phyloP scores from a whole-genome alignment of 2,797 vertebrate species.

The Prunella strophiata region DNA sequence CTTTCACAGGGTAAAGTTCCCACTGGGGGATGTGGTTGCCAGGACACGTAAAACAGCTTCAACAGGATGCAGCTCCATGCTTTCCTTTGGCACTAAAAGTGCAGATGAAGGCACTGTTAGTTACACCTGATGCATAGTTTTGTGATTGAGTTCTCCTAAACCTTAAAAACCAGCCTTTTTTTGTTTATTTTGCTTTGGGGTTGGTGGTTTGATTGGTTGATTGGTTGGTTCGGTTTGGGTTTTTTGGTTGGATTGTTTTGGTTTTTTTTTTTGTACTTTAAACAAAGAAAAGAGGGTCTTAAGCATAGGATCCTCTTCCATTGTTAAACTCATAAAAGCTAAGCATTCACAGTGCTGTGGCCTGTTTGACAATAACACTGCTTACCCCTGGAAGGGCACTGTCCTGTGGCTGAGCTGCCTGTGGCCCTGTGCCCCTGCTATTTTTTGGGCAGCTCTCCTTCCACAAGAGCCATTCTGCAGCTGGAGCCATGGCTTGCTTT shows the following conservation, averaged over 20 bases:
- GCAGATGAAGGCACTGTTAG: background rate
- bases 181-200: background rate
- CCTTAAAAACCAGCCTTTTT: background rate
- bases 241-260: background rate
- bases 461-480: background rate
- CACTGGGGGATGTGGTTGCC: constrained; percentile 73
- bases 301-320: background rate
- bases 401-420: background rate
- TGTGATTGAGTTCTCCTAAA: background rate
- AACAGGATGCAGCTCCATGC: background rate
- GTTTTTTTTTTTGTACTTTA: background rate
- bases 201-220: background rate
- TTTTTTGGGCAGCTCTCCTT: background rate
- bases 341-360: background rate
- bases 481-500: background rate
- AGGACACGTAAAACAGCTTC: constrained; percentile 61
- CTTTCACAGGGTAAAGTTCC: constrained; percentile 62
- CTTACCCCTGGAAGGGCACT: background rate
- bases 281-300: background rate
- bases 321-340: background rate
- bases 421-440: background rate
- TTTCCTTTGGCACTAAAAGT: background rate
- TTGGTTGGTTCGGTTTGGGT: fast-evolving
- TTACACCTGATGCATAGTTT: background rate
- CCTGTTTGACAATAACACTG: background rate